Percentiles rank a stretch among this genome's conserved stretches.
Conservation (phyloP, 2,888 invertebrate genomes). For the Mylabris sibirica region DNA sequence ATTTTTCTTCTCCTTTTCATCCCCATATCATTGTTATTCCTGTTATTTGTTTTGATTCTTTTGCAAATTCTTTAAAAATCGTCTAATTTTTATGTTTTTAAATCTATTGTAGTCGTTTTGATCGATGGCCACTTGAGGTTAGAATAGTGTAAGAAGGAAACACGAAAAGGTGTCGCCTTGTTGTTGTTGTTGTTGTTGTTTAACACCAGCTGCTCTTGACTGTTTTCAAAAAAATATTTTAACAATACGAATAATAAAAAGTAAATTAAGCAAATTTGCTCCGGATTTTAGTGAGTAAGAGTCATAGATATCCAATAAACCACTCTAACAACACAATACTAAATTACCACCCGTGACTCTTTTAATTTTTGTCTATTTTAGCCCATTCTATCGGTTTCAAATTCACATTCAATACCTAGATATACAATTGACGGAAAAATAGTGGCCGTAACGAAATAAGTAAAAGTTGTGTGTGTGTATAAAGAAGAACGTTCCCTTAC, state of each 20-base stretch:
- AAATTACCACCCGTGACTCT: slow-evolving; percentile 41
- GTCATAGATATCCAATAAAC: slow-evolving; percentile 13
- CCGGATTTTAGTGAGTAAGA: slow-evolving; percentile 43
- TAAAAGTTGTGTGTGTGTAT: not conserved
- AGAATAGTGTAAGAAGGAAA: slow-evolving; percentile 1
- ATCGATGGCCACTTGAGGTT: slow-evolving; percentile 10
- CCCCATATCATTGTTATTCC: not conserved
- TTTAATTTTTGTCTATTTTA: slow-evolving; percentile 16
- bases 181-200: not conserved
- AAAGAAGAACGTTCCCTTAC: not conserved
- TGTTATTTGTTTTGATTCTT: not conserved
- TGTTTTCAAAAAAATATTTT: not conserved
- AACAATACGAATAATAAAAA: slow-evolving; percentile 51
- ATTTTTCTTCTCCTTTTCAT: not conserved
- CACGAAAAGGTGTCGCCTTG: slow-evolving; percentile 7
- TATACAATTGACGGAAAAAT: not conserved
- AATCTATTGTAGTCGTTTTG: slow-evolving; percentile 10
- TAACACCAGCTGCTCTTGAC: slow-evolving; percentile 8
- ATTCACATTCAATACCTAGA: too few relatives aligned
- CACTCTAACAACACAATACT: slow-evolving; percentile 23
- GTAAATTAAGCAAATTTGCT: slow-evolving; percentile 56
- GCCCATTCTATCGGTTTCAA: slow-evolving; percentile 1
- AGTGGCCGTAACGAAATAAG: not conserved
- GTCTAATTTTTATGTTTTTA: not conserved
- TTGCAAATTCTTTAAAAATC: not conserved